These are phyloP conservation scores for Saccostrea echinata DNA, from an alignment of 1,140 invertebrate species.

Conservation along the genomic window DNA sequence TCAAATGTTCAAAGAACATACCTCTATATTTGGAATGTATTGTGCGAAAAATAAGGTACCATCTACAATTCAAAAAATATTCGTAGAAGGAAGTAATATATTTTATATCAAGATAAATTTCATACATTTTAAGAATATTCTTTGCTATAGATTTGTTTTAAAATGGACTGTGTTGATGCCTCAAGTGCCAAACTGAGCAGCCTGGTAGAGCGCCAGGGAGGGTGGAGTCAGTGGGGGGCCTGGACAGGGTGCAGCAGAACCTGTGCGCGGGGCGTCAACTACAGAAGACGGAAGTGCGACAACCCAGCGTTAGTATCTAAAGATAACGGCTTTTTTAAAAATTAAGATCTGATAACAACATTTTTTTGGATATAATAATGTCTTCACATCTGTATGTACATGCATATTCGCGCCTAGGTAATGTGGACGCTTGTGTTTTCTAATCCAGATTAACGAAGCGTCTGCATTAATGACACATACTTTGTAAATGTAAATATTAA, in stretches of 20 bases:
- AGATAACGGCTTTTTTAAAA: not conserved
- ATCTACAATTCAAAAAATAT: not conserved
- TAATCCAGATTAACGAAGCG: too few species aligned
- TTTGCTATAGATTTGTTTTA: slow-evolving; percentile 44
- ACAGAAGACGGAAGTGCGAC: slow-evolving; percentile 45
- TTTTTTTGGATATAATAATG: too few species aligned
- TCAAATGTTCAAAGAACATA: slow-evolving; percentile 30
- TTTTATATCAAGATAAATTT: too few species aligned
- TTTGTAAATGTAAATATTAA: too few species aligned
- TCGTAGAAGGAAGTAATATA: too few species aligned
- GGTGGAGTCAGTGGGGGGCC: slow-evolving; percentile 46
- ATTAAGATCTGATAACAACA: too few species aligned
- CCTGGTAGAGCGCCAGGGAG: slow-evolving; percentile 26
- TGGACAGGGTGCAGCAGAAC: slow-evolving; percentile 51
- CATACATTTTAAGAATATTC: not conserved
- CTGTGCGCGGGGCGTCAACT: slow-evolving; percentile 45
- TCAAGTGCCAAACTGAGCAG: slow-evolving; percentile 42
- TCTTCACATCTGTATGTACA: too few species aligned
- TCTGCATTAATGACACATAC: too few species aligned
- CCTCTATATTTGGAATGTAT: slow-evolving; percentile 40
- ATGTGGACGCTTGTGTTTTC: too few species aligned
- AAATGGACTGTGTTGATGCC: not conserved
- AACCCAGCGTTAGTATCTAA: slow-evolving; percentile 45
- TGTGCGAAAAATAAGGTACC: slow-evolving; percentile 36
- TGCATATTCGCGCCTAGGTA: too few species aligned